phyloP scores from a whole-genome alignment of 1,140 invertebrate species.

The Aphelenchoides avenae region DNA sequence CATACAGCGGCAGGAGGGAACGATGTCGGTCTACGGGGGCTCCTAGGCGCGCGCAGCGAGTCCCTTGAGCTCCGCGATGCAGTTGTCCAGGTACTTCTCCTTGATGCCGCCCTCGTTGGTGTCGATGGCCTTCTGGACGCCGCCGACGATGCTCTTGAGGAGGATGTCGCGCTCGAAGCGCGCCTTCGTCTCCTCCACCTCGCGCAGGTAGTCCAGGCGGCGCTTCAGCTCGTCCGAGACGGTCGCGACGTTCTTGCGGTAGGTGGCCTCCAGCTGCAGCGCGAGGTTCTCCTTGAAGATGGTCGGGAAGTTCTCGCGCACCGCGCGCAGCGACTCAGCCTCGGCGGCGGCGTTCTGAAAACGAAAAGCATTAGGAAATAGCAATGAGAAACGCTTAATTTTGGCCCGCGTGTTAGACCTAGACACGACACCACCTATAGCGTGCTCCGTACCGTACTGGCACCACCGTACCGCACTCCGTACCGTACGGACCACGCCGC shows the following conservation, averaged over 20 bases:
- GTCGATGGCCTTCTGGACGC: conserved; percentile 43
- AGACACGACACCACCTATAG: too few species aligned
- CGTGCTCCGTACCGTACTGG: too few species aligned
- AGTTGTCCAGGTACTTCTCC: conserved; percentile 54
- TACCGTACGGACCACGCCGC: too few species aligned
- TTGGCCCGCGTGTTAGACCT: background rate
- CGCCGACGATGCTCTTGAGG: conserved; percentile 48
- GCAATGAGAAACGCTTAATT: conserved; percentile 10
- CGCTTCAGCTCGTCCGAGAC: conserved; percentile 55
- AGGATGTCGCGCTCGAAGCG: conserved; percentile 55
- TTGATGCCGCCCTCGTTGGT: conserved; percentile 48
- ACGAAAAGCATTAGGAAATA: too few species aligned
- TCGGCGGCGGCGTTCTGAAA: conserved; percentile 52
- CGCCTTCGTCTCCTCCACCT: conserved; percentile 55
- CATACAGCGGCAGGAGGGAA: too few species aligned
- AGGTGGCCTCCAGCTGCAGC: conserved; percentile 55
- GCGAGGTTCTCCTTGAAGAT: conserved; percentile 57
- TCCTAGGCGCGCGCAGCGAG: too few species aligned
- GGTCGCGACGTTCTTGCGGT: conserved; percentile 56
- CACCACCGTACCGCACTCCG: too few species aligned
- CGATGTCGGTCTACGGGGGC: too few species aligned
- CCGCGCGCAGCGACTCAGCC: conserved; percentile 46
- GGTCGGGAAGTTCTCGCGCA: conserved; percentile 54
- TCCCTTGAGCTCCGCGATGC: conserved; percentile 48
- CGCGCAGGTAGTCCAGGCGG: conserved; percentile 53